Conservation (phyloP, 92 coral and sea anemone species). For the Palythoa grandiflora region DNA sequence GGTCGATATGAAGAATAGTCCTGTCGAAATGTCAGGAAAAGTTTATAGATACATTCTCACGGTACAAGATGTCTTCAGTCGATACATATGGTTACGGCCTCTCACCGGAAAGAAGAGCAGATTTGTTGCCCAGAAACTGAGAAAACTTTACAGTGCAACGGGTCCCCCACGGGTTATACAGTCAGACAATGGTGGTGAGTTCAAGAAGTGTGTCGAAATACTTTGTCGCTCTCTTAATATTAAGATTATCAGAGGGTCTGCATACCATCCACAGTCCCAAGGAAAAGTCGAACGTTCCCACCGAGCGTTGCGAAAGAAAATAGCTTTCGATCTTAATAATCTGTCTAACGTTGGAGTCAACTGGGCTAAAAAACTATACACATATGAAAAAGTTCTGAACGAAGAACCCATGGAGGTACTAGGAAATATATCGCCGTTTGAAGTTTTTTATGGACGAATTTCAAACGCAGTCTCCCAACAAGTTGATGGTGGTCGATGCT, state of each 20-base stretch:
- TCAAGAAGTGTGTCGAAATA: slow-evolving; percentile 43
- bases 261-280: slow-evolving; percentile 72
- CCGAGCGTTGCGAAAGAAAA: slow-evolving; percentile 54
- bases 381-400: too few species aligned
- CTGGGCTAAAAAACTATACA: too few species aligned
- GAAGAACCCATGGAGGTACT: slow-evolving; percentile 61
- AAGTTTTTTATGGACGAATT: slow-evolving; percentile 42
- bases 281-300: slow-evolving; percentile 63
- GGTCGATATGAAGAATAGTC: slow-evolving; percentile 45
- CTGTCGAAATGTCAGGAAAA: slow-evolving; percentile 45
- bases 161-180: slow-evolving; percentile 64
- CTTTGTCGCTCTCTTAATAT: slow-evolving; percentile 44
- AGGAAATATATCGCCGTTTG: slow-evolving; percentile 54
- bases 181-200: slow-evolving; percentile 65
- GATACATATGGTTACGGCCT: slow-evolving; percentile 67
- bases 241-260: slow-evolving; percentile 57
- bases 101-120: slow-evolving; percentile 49
- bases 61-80: slow-evolving; percentile 66
- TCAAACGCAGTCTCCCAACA: slow-evolving; percentile 12
- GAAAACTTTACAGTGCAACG: slow-evolving; percentile 19
- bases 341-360: too few species aligned
- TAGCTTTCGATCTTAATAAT: too few species aligned
- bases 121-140: slow-evolving; percentile 28
- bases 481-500: neutral
- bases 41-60: slow-evolving; percentile 60